Percentiles rank a stretch among this genome's conserved stretches.
Evolutionary conservation across 2,113 vertebrate genomes (phyloP).

Genomic region (Sinocyclocheilus grahami): DNA sequence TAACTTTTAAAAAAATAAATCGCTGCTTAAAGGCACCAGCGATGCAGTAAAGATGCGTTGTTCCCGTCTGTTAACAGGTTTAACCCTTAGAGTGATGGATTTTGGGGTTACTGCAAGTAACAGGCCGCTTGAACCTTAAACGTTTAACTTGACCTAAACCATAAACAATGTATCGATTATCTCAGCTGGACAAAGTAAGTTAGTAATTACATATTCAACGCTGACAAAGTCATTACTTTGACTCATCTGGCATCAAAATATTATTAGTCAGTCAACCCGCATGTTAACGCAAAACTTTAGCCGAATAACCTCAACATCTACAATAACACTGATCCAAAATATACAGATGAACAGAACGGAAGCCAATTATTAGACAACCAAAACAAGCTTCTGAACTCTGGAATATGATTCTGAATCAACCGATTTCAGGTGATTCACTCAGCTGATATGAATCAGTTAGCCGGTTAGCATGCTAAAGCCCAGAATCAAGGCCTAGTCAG

Average conservation of each 20-base stretch:
- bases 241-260: background rate
- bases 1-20: too few relatives aligned
- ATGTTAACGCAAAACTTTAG: background rate
- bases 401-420: conserved; percentile 17
- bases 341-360: background rate
- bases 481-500: conserved; percentile 8
- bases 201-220: background rate
- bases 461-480: conserved; percentile 32
- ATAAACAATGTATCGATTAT: background rate
- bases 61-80: background rate
- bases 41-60: background rate
- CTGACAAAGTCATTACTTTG: background rate
- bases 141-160: background rate
- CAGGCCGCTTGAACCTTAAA: background rate
- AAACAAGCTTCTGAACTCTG: background rate
- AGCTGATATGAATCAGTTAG: conserved; percentile 34
- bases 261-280: background rate
- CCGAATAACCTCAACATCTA: background rate
- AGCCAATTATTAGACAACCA: background rate
- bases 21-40: background rate
- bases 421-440: conserved; percentile 3
- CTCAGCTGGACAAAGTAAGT: background rate
- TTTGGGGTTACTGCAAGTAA: background rate
- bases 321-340: background rate
- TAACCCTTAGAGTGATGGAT: background rate